Conservation (phyloP, 2,888 invertebrate species). For the Salticus scenicus region DNA sequence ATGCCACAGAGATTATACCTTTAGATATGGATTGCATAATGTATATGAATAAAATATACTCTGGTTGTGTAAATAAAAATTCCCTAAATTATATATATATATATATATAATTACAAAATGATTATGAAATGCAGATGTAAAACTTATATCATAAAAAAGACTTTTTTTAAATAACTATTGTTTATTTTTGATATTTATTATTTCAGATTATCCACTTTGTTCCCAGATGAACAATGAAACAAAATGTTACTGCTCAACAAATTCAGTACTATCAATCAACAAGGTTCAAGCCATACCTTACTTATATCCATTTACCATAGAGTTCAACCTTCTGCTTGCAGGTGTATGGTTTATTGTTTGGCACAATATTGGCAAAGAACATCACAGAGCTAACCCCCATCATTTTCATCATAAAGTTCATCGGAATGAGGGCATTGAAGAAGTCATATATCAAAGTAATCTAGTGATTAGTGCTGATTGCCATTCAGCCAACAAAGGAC, state of each 20-base stretch:
- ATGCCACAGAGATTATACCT: too few relatives aligned
- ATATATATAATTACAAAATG: too few relatives aligned
- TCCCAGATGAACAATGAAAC: background rate
- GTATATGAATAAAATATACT: too few relatives aligned
- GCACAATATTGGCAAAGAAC: constrained; percentile 81
- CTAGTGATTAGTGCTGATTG: constrained; percentile 83
- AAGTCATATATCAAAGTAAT: constrained; percentile 72
- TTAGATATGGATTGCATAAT: too few relatives aligned
- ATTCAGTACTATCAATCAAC: constrained; percentile 46
- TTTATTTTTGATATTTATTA: too few relatives aligned
- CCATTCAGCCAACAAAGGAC: constrained; percentile 84
- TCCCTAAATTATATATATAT: too few relatives aligned
- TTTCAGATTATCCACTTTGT: constrained; percentile 1
- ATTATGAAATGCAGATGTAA: too few relatives aligned
- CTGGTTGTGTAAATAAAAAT: too few relatives aligned
- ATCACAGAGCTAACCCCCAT: constrained; percentile 55
- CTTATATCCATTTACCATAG: constrained; percentile 87
- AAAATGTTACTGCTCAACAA: constrained; percentile 27
- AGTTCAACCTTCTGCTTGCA: constrained; percentile 87
- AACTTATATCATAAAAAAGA: too few relatives aligned
- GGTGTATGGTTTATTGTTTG: constrained; percentile 87
- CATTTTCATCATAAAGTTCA: constrained; percentile 59
- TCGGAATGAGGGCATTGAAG: constrained; percentile 70
- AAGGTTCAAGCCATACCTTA: constrained; percentile 76
- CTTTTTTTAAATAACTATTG: too few relatives aligned